A percentile compares a stretch with the other conserved stretches of the same genome.
Evolutionary conservation across 92 coral and sea anemone genomes (phyloP).

Genomic region (Metridium senile): DNA sequence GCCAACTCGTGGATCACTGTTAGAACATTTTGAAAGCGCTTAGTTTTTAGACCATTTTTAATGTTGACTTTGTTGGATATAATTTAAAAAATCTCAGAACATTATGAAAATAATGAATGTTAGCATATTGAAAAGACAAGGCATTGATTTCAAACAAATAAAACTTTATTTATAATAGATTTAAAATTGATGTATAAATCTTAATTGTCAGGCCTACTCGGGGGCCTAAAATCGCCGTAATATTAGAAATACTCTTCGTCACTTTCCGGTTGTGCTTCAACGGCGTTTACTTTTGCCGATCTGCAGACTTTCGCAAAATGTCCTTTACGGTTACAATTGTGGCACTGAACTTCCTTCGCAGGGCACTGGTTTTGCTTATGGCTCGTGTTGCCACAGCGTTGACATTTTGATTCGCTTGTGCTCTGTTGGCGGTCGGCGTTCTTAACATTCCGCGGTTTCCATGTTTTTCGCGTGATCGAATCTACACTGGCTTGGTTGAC

Average conservation of each 20-base stretch:
- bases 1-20: too few relatives aligned
- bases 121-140: too few relatives aligned
- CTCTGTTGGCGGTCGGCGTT: background rate
- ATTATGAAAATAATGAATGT: too few relatives aligned
- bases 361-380: constrained; percentile 36
- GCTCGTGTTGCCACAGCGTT: constrained; percentile 19
- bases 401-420: constrained; percentile 19
- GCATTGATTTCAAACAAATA: too few relatives aligned
- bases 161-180: too few relatives aligned
- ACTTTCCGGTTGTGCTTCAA: constrained; percentile 8
- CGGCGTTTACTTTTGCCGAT: constrained; percentile 1
- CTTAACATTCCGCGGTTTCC: background rate
- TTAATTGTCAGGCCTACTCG: too few relatives aligned
- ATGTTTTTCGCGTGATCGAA: background rate
- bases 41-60: too few relatives aligned
- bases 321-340: constrained; percentile 37
- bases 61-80: too few relatives aligned
- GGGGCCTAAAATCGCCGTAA: too few relatives aligned
- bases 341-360: constrained; percentile 22
- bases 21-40: too few relatives aligned
- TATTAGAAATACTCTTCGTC: constrained; percentile 12
- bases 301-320: constrained; percentile 45
- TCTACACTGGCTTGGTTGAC: background rate
- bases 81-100: too few relatives aligned
- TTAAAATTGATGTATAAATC: too few relatives aligned